Evolutionary conservation across 2,797 vertebrate species (phyloP).

Genomic region (Austrolebias charrua): DNA sequence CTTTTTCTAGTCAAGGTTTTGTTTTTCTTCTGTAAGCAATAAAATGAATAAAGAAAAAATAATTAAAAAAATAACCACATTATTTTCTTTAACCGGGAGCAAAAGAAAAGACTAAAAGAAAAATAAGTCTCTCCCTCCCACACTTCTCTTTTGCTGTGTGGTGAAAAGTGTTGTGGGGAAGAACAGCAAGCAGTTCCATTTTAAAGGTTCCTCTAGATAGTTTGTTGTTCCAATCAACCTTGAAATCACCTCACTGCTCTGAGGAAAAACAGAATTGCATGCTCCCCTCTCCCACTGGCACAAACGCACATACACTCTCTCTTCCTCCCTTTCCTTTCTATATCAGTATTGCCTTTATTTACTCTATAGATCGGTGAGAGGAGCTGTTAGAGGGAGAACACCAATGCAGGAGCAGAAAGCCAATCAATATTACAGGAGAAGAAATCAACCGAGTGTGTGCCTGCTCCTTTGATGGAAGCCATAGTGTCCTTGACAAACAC

Average conservation of each 20-base stretch:
- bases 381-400: conserved; percentile 72
- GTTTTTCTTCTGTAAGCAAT: conserved; percentile 29
- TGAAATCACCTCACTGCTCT: conserved; percentile 75
- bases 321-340: conserved; percentile 13
- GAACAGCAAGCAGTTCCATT: conserved; percentile 42
- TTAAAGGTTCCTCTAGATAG: conserved; percentile 63
- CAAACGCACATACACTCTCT: background rate
- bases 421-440: conserved; percentile 74
- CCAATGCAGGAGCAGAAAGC: conserved; percentile 69
- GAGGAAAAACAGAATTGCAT: conserved; percentile 58
- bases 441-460: conserved; percentile 58
- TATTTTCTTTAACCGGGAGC: conserved; percentile 5
- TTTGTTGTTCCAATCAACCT: conserved; percentile 80
- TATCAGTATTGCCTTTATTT: conserved; percentile 70
- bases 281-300: conserved; percentile 17
- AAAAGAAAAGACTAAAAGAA: conserved; percentile 16
- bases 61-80: conserved; percentile 7
- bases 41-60: conserved; percentile 32
- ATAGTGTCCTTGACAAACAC: conserved; percentile 60
- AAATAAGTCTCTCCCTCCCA: conserved; percentile 17
- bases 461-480: conserved; percentile 29
- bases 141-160: conserved; percentile 17
- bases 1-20: conserved; percentile 28
- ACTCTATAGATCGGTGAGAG: conserved; percentile 73
- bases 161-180: conserved; percentile 32